Percentiles rank a stretch among this genome's conserved stretches.
phyloP scores from a whole-genome alignment of 2,888 invertebrate genomes.

The Chesias legatella region DNA sequence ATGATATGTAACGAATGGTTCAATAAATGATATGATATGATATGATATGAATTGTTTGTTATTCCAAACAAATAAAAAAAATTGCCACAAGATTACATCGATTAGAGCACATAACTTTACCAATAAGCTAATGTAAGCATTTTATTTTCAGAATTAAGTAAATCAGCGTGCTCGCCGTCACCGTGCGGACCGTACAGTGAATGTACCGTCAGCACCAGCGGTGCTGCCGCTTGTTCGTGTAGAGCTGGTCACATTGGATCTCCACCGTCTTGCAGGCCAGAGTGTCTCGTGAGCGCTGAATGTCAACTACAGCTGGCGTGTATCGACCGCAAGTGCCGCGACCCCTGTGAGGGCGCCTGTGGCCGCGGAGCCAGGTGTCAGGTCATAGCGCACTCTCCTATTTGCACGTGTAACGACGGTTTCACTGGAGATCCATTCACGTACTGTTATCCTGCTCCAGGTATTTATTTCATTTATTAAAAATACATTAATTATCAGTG shows the following conservation, averaged over 20 bases:
- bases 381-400: conserved; percentile 87
- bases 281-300: conserved; percentile 87
- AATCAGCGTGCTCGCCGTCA: conserved; percentile 84
- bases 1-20: too few species aligned
- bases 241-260: conserved; percentile 86
- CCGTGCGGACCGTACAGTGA: conserved; percentile 89
- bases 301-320: conserved; percentile 85
- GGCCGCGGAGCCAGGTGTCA: conserved; percentile 86
- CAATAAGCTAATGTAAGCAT: background rate
- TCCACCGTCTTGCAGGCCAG: conserved; percentile 87
- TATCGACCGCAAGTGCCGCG: conserved; percentile 84
- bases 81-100: too few species aligned
- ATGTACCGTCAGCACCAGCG: conserved; percentile 73
- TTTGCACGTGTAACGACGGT: conserved; percentile 85
- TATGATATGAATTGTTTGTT: too few species aligned
- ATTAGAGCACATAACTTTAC: too few species aligned
- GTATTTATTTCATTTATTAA: conserved; percentile 68
- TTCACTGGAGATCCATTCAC: conserved; percentile 87
- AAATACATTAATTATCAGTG: too few species aligned
- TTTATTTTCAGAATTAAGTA: conserved; percentile 33
- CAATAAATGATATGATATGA: too few species aligned
- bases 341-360: conserved; percentile 88
- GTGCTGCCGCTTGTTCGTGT: conserved; percentile 86
- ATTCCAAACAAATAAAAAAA: too few species aligned
- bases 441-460: conserved; percentile 80